Evolutionary conservation across 1,140 invertebrate species (phyloP).

Genomic region (Globodera rostochiensis): DNA sequence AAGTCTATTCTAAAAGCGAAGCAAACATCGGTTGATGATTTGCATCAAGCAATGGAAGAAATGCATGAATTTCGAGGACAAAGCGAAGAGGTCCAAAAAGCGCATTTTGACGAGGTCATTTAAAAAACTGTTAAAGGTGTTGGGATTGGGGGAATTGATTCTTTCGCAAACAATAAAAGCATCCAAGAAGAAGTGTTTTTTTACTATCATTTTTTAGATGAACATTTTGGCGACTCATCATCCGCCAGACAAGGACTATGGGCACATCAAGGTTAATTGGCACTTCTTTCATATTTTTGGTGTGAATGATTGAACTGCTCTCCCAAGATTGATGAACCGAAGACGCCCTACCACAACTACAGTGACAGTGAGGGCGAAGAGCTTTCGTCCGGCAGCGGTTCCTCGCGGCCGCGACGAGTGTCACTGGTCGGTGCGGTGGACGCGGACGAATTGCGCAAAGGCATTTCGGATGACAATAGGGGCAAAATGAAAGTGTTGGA

Average conservation of each 20-base stretch:
- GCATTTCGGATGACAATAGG: slow-evolving; percentile 36
- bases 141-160: too few relatives aligned
- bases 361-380: slow-evolving; percentile 73
- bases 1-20: slow-evolving; percentile 64
- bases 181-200: background rate
- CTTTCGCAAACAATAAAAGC: too few relatives aligned
- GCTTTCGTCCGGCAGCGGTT: slow-evolving; percentile 67
- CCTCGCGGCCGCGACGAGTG: slow-evolving; percentile 54
- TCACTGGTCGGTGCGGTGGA: slow-evolving; percentile 62
- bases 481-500: slow-evolving; percentile 26
- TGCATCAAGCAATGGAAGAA: background rate
- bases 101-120: slow-evolving; percentile 69
- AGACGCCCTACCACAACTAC: slow-evolving; percentile 85
- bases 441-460: slow-evolving; percentile 55
- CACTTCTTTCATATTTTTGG: background rate
- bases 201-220: slow-evolving; percentile 74
- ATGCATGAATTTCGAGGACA: slow-evolving; percentile 22
- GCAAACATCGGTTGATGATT: slow-evolving; percentile 48
- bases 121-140: background rate
- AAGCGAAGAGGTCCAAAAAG: slow-evolving; percentile 56
- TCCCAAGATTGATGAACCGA: slow-evolving; percentile 71
- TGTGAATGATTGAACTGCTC: background rate
- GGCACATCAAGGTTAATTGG: slow-evolving; percentile 87
- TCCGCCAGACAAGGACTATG: slow-evolving; percentile 96
- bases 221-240: slow-evolving; percentile 97